Evolutionary conservation across 2,113 vertebrate genomes (phyloP).

Genomic region (Romanogobio albipinnatus): DNA sequence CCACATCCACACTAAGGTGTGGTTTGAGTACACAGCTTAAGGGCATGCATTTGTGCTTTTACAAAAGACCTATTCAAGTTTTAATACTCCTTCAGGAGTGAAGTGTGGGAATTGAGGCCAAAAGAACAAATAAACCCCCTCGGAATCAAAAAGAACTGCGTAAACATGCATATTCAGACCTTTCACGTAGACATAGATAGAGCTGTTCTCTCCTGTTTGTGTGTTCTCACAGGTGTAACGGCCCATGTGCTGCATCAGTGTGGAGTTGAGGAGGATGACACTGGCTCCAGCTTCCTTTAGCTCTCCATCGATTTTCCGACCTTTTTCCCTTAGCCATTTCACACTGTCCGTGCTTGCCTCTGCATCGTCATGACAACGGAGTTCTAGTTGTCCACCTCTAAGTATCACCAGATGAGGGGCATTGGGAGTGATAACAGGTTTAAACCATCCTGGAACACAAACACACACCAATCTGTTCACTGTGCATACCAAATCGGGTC

Average conservation of each 20-base stretch:
- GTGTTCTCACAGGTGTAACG: constrained; percentile 74
- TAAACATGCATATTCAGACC: constrained; percentile 46
- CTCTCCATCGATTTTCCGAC: constrained; percentile 70
- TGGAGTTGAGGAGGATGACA: constrained; percentile 56
- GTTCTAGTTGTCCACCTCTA: constrained; percentile 69
- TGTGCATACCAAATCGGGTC: neutral
- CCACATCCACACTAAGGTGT: neutral
- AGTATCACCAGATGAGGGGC: constrained; percentile 71
- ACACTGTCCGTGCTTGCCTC: constrained; percentile 49
- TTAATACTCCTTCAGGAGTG: constrained; percentile 8
- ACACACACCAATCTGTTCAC: constrained; percentile 17
- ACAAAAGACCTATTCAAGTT: constrained; percentile 21
- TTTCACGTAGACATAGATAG: constrained; percentile 78
- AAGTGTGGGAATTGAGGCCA: constrained; percentile 4
- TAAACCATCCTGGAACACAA: constrained; percentile 67
- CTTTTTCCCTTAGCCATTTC: constrained; percentile 72
- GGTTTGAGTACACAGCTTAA: constrained; percentile 31
- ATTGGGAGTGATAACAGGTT: constrained; percentile 70
- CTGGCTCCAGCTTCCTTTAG: constrained; percentile 57
- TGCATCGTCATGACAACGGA: constrained; percentile 70
- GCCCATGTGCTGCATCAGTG: constrained; percentile 73
- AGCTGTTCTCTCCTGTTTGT: constrained; percentile 65
- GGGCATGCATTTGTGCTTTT: constrained; percentile 8
- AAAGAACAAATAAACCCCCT: neutral
- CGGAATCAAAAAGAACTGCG: neutral